phyloP scores from a whole-genome alignment of 2,888 invertebrate genomes.

The Clanis bilineata region DNA sequence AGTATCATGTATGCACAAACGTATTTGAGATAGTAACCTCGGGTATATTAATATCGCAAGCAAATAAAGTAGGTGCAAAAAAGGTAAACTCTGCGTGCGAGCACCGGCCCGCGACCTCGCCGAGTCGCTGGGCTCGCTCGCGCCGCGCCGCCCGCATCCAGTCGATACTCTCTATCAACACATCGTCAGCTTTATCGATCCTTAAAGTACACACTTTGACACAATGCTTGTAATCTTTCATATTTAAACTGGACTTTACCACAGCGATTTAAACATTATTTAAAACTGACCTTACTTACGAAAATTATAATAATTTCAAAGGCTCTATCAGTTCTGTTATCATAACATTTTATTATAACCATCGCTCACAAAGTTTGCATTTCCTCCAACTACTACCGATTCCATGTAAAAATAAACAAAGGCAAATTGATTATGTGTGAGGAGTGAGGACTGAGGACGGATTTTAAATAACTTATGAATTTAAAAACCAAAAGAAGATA shows the following conservation, averaged over 20 bases:
- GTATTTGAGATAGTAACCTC: neutral
- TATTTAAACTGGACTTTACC: neutral
- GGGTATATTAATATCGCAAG: slow-evolving; percentile 20
- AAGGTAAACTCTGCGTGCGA: slow-evolving; percentile 35
- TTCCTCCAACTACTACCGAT: too few relatives aligned
- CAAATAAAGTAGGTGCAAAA: slow-evolving; percentile 29
- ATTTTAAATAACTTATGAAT: too few relatives aligned
- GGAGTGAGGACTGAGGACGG: too few relatives aligned
- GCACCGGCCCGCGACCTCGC: slow-evolving; percentile 29
- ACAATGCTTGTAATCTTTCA: slow-evolving; percentile 9
- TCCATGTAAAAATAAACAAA: too few relatives aligned
- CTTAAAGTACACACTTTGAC: neutral
- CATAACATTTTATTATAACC: too few relatives aligned
- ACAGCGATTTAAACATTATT: too few relatives aligned
- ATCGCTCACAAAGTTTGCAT: too few relatives aligned
- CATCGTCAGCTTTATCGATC: slow-evolving; percentile 14
- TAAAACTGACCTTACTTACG: too few relatives aligned
- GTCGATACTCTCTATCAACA: neutral
- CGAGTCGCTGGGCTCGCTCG: slow-evolving; percentile 2
- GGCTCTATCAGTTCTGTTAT: too few relatives aligned
- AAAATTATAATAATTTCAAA: too few relatives aligned
- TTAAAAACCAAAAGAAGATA: too few relatives aligned
- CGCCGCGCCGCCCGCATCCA: neutral
- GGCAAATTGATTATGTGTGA: too few relatives aligned
- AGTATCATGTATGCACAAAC: neutral